A percentile compares a stretch with the other conserved stretches of the same genome.
Evolutionary conservation across 2,797 vertebrate genomes (phyloP).

Genomic region (Sphaeramia orbicularis): DNA sequence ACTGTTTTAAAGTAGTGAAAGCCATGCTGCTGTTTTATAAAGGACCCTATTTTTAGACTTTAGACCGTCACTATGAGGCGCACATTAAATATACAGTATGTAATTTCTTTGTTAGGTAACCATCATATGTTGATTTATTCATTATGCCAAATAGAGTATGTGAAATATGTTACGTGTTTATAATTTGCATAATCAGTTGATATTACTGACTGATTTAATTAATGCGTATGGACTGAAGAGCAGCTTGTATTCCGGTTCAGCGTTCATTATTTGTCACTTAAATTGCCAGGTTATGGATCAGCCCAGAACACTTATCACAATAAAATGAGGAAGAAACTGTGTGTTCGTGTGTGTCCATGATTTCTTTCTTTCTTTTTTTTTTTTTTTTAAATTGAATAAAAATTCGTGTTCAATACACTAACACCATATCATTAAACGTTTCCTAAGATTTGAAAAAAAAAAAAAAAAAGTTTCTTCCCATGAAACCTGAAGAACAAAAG

Average conservation of each 20-base stretch:
- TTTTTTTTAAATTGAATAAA: background rate
- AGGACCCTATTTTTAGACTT: conserved; percentile 53
- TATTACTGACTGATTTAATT: conserved; percentile 45
- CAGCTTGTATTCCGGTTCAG: conserved; percentile 40
- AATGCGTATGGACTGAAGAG: conserved; percentile 44
- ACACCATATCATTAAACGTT: background rate
- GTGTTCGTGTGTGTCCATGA: conserved; percentile 21
- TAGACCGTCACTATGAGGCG: conserved; percentile 46
- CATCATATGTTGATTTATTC: conserved; percentile 48
- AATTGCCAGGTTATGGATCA: conserved; percentile 48
- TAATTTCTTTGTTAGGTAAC: conserved; percentile 54
- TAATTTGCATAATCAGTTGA: conserved; percentile 66
- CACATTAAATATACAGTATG: conserved; percentile 40
- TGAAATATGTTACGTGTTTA: conserved; percentile 58
- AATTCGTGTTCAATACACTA: background rate
- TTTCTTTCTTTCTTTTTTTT: conserved; percentile 4
- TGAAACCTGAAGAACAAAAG: background rate
- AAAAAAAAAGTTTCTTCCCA: background rate
- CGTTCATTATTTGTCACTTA: conserved; percentile 39
- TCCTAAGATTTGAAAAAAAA: background rate
- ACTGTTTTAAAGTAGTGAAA: conserved; percentile 37
- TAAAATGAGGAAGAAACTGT: conserved; percentile 58
- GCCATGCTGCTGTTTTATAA: conserved; percentile 58
- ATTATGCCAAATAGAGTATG: conserved; percentile 60
- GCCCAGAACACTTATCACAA: conserved; percentile 43